Evolutionary conservation across 2,113 vertebrate species (phyloP).

Genomic region (Ifrita kowaldi): DNA sequence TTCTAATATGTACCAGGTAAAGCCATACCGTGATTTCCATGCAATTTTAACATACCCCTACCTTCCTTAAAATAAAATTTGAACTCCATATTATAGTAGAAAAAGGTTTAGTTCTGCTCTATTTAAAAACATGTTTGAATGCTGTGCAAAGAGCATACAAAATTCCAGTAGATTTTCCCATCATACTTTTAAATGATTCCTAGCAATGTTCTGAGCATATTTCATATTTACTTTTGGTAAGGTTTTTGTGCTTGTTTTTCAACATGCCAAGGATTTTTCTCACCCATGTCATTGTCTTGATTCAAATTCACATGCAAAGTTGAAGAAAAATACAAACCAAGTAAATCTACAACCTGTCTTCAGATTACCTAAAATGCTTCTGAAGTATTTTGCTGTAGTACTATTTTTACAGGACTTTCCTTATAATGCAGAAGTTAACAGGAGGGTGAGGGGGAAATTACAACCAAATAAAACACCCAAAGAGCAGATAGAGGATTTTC

Average conservation of each 20-base stretch:
- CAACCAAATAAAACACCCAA: background rate
- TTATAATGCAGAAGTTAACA: background rate
- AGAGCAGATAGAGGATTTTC: background rate
- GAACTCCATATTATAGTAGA: background rate
- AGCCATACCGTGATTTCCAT: background rate
- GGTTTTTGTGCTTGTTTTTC: background rate
- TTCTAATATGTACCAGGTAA: background rate
- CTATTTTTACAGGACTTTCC: background rate
- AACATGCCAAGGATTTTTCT: background rate
- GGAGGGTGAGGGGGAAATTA: background rate
- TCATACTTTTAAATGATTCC: background rate
- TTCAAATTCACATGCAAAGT: background rate
- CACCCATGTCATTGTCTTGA: background rate
- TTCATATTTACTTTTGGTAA: background rate
- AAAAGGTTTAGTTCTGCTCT: background rate
- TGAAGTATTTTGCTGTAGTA: background rate
- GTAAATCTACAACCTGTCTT: background rate
- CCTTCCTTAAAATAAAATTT: background rate
- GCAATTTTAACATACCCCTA: background rate
- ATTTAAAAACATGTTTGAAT: background rate
- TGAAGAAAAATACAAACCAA: background rate
- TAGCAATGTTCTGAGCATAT: background rate
- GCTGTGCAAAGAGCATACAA: background rate
- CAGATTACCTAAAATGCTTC: background rate
- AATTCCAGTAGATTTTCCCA: background rate